A percentile compares a stretch with the other conserved stretches of the same genome.
Conservation (phyloP, 2,797 vertebrate genomes). For the Macroramphosus scolopax region DNA sequence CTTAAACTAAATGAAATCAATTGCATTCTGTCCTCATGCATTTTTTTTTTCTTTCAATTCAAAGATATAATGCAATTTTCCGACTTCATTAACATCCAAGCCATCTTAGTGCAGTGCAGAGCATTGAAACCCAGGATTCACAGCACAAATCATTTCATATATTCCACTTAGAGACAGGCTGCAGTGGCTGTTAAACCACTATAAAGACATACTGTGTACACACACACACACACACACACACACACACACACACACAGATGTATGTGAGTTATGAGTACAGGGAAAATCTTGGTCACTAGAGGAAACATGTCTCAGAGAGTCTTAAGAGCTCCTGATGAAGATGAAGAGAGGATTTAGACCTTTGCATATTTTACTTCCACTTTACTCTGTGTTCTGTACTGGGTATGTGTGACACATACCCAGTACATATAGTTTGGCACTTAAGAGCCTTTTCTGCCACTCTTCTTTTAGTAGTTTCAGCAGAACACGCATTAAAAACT, state of each 20-base stretch:
- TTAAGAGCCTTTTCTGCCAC: slow-evolving; percentile 24
- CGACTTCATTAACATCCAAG: slow-evolving; percentile 57
- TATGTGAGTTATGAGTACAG: slow-evolving; percentile 54
- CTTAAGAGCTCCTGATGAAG: slow-evolving; percentile 72
- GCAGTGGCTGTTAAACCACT: slow-evolving; percentile 45
- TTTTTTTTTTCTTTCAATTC: slow-evolving; percentile 42
- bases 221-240: too few species aligned
- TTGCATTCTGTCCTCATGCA: slow-evolving; percentile 33
- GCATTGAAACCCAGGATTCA: slow-evolving; percentile 52
- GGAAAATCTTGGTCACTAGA: slow-evolving; percentile 60
- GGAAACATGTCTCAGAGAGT: slow-evolving; percentile 58
- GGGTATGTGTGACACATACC: slow-evolving; percentile 41
- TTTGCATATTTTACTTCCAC: slow-evolving; percentile 64
- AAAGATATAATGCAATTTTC: slow-evolving; percentile 57
- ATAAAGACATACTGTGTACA: slow-evolving; percentile 53
- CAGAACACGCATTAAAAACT: slow-evolving; percentile 26
- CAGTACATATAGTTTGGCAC: slow-evolving; percentile 28
- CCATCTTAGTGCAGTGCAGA: slow-evolving; percentile 33
- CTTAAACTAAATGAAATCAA: slow-evolving; percentile 27
- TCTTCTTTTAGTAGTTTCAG: slow-evolving; percentile 22
- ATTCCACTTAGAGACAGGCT: slow-evolving; percentile 58
- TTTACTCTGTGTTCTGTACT: slow-evolving; percentile 27
- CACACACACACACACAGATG: slow-evolving; percentile 33
- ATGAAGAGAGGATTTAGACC: slow-evolving; percentile 66
- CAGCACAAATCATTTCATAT: slow-evolving; percentile 60